A percentile compares a stretch with the other conserved stretches of the same genome.
Evolutionary conservation across 1,140 invertebrate genomes (phyloP).

Genomic region (Potamilus streckersoni): DNA sequence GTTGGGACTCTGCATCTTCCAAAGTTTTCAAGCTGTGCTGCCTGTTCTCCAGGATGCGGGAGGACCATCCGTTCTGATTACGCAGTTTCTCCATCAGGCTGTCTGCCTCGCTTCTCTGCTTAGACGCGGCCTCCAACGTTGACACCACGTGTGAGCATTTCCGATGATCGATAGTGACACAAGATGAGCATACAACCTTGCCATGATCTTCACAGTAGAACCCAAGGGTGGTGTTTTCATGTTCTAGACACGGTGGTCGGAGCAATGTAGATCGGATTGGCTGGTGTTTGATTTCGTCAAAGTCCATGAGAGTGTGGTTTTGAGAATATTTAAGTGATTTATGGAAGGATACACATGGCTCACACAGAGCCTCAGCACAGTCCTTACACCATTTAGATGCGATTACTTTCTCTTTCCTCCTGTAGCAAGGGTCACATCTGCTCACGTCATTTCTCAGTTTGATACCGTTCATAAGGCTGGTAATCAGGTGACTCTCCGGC

Average conservation of each 20-base stretch:
- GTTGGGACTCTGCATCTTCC: conserved; percentile 32
- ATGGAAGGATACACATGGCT: conserved; percentile 31
- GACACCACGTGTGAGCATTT: conserved; percentile 35
- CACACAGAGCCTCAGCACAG: conserved; percentile 33
- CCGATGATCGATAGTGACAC: conserved; percentile 34
- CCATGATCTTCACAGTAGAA: conserved; percentile 39
- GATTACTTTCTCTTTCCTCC: conserved; percentile 27
- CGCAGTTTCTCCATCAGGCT: conserved; percentile 32
- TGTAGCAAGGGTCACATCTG: conserved; percentile 36
- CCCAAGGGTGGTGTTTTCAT: conserved; percentile 34
- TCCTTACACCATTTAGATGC: conserved; percentile 38
- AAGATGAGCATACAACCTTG: conserved; percentile 31
- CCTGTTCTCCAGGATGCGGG: conserved; percentile 36
- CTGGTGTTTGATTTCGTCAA: conserved; percentile 30
- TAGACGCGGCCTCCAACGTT: conserved; percentile 28
- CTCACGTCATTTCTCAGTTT: conserved; percentile 32
- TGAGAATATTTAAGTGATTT: conserved; percentile 34
- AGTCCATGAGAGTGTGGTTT: conserved; percentile 22
- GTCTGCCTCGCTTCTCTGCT: conserved; percentile 27
- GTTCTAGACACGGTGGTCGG: conserved; percentile 27
- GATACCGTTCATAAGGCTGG: conserved; percentile 39
- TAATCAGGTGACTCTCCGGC: conserved; percentile 43
- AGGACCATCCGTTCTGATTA: conserved; percentile 38
- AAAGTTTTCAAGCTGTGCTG: conserved; percentile 34
- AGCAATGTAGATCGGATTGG: conserved; percentile 31